Percentiles rank a stretch among this genome's conserved stretches.
Conservation (phyloP, 2,113 vertebrate genomes). For the Melospiza georgiana region DNA sequence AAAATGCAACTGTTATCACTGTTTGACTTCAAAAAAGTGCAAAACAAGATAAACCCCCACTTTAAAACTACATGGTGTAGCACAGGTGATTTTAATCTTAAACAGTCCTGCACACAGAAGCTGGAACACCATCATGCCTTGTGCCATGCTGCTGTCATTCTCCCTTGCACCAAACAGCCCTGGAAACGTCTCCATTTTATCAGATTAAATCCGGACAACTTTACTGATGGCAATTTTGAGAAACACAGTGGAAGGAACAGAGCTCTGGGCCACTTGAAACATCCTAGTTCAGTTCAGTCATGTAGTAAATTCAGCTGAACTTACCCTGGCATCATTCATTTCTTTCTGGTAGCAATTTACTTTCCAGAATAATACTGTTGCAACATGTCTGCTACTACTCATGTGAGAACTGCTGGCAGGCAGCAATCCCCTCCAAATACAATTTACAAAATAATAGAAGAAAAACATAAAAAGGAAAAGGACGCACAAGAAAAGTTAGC, state of each 20-base stretch:
- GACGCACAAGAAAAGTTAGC: not conserved
- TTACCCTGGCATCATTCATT: not conserved
- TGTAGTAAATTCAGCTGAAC: not conserved
- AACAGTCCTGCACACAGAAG: not conserved
- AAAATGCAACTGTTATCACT: not conserved
- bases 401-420: not conserved
- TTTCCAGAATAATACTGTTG: not conserved
- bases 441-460: not conserved
- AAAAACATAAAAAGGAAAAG: not conserved
- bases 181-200: not conserved
- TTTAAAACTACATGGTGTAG: not conserved
- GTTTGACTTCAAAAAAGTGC: not conserved
- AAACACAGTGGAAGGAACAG: not conserved
- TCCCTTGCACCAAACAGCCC: not conserved
- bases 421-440: not conserved
- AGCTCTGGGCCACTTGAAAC: not conserved
- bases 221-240: not conserved
- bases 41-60: not conserved
- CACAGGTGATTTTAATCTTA: not conserved
- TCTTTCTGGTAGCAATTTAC: not conserved
- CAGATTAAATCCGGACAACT: not conserved
- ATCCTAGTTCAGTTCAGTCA: not conserved
- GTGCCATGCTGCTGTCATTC: not conserved
- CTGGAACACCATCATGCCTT: not conserved
- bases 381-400: not conserved